These are phyloP conservation scores for Chanos chanos DNA, from an alignment of 2,797 vertebrate species.

Conservation along the genomic window DNA sequence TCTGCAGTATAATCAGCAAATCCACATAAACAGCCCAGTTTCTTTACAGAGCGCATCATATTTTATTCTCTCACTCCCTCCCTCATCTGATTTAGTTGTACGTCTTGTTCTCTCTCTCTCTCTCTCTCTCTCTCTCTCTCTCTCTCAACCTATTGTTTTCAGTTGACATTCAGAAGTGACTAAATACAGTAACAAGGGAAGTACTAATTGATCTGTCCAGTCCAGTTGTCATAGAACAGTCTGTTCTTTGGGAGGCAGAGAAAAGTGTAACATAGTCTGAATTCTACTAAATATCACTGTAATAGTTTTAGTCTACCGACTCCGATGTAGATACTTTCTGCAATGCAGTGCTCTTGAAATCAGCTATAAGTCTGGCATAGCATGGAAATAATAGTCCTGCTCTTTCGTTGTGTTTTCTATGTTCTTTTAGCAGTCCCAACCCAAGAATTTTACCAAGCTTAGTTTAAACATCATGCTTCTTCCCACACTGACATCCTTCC, in stretches of 20 bases:
- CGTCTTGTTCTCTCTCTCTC: slow-evolving; percentile 12
- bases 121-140: slow-evolving; percentile 9
- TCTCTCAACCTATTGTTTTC: slow-evolving; percentile 24
- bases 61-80: slow-evolving; percentile 19
- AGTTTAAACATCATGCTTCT: too few species aligned
- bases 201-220: slow-evolving; percentile 24
- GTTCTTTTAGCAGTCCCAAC: too few species aligned
- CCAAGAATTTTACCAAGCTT: too few species aligned
- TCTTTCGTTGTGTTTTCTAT: too few species aligned
- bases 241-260: slow-evolving; percentile 9
- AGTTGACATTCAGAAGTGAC: not conserved
- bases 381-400: too few species aligned
- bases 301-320: too few species aligned
- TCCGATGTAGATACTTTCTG: too few species aligned
- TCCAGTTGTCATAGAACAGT: slow-evolving; percentile 6
- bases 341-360: too few species aligned
- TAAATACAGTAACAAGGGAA: slow-evolving; percentile 1
- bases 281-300: too few species aligned
- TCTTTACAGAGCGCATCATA: slow-evolving; percentile 28
- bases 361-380: too few species aligned
- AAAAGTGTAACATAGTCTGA: slow-evolving; percentile 19
- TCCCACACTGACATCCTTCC: too few species aligned
- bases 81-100: slow-evolving; percentile 4
- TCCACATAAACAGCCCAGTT: slow-evolving; percentile 39
- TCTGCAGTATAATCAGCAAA: slow-evolving; percentile 34